Base-by-base conservation (phyloP, 2,888 invertebrate genomes). In the Orthosia gothica region DNA sequence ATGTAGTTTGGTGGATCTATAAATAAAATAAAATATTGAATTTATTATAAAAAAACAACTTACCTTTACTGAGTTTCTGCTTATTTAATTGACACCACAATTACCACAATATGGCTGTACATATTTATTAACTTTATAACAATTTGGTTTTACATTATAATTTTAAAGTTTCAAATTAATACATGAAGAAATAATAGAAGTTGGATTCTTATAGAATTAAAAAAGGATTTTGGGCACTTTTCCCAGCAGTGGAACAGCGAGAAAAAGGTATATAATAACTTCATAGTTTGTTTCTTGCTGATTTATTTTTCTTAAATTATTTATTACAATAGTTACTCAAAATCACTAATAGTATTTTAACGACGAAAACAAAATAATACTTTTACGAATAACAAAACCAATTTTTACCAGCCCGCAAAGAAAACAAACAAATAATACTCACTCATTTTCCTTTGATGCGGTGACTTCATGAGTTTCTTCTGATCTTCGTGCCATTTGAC, bases 401-500 rank as follows among this genome's bases (percentile, higher is more conserved):
- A 26, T 20, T 70, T 23, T 1, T 0, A 18, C 18, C 18, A 0
- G 0, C 5, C 3, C 26, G 16, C 3, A 47, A 20, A 54, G 13
- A n/a, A 64, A 47, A 45, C 5, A 5, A 23, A 26, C 4, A 16
- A 11, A 9, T 40, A 32, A 49, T 49, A 90, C 90, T 91, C 75
- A 91, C 93, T 92, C n/a, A 88, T 74, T 81, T 88, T 88, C 3
- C 74, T 79, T 55, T 86, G 71, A 59, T 85, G 79, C 0, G 82
- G 58, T 20, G 74, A 66, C 45, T 76, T 85, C 47, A 57, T 68
- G 32, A 85, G 82, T 63, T 92, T 92, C 68, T 89, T 85, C 59
- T 94, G 92, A 32, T 92, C 92, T 26, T 95, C 93, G 54, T 96
- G 96, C 92, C 91, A 92, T 68, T 92, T 92, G 0, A 96, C 95